phyloP scores from a whole-genome alignment of 2,888 invertebrate species.

The Mylabris sibirica region DNA sequence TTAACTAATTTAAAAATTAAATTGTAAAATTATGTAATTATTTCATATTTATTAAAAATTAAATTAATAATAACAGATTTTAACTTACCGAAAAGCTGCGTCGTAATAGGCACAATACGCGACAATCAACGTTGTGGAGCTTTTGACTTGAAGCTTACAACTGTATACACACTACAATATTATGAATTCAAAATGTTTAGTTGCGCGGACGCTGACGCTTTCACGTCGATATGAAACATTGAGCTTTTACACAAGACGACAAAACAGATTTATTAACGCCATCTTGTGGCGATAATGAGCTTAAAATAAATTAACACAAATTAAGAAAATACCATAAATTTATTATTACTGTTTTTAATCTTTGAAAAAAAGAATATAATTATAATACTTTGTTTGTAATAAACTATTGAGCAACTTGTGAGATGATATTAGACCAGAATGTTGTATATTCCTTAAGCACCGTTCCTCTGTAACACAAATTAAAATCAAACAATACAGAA shows the following conservation, averaged over 20 bases:
- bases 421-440: constrained; percentile 77
- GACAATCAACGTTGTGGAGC: constrained; percentile 11
- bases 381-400: neutral
- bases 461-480: constrained; percentile 71
- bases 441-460: constrained; percentile 77
- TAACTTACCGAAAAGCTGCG: constrained; percentile 23
- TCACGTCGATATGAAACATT: constrained; percentile 22
- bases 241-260: constrained; percentile 10
- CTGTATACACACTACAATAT: constrained; percentile 27
- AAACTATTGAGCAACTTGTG: constrained; percentile 55
- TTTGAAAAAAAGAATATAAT: too few relatives aligned
- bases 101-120: constrained; percentile 25
- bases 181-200: constrained; percentile 27
- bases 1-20: too few relatives aligned
- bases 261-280: constrained; percentile 19
- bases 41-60: neutral
- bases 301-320: neutral
- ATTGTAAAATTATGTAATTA: too few relatives aligned
- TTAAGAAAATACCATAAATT: neutral
- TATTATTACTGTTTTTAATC: neutral
- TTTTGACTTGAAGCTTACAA: constrained; percentile 23
- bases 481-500: neutral
- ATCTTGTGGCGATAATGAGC: constrained; percentile 27
- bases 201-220: constrained; percentile 33
- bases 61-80: neutral